These are phyloP conservation scores for Gibbula magus DNA, from an alignment of 2,888 invertebrate genomes.

Conservation along the genomic window DNA sequence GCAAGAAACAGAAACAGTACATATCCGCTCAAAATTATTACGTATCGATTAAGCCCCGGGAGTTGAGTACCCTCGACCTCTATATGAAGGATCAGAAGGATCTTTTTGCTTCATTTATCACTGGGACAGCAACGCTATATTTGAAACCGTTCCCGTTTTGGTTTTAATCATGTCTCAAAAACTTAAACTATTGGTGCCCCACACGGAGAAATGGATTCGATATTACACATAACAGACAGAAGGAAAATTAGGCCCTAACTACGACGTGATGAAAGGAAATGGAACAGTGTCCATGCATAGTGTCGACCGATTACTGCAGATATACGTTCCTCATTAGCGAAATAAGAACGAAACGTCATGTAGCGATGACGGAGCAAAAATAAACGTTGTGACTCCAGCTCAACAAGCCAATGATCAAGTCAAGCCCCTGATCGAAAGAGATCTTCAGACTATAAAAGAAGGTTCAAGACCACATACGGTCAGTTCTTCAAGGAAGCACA, in stretches of 20 bases:
- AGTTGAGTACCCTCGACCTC: neutral
- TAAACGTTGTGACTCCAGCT: neutral
- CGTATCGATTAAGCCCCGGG: neutral
- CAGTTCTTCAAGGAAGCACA: neutral
- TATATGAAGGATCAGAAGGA: neutral
- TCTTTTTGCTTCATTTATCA: neutral
- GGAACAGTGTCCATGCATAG: neutral
- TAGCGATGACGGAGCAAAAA: neutral
- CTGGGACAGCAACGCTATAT: neutral
- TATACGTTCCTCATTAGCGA: neutral
- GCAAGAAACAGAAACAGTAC: neutral
- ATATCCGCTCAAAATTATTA: neutral
- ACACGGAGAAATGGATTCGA: neutral
- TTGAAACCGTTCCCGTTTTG: neutral
- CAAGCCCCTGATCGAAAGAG: neutral
- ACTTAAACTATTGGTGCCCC: neutral
- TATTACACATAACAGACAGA: neutral
- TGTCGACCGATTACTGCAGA: neutral
- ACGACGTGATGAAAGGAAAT: neutral
- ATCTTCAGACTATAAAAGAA: conserved; percentile 9
- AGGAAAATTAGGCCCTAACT: neutral
- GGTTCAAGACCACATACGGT: neutral
- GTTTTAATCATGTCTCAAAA: neutral
- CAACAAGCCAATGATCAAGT: neutral
- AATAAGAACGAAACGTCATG: neutral